phyloP scores from a whole-genome alignment of 2,113 vertebrate species.

The Sterrhoptilus dennistouni region DNA sequence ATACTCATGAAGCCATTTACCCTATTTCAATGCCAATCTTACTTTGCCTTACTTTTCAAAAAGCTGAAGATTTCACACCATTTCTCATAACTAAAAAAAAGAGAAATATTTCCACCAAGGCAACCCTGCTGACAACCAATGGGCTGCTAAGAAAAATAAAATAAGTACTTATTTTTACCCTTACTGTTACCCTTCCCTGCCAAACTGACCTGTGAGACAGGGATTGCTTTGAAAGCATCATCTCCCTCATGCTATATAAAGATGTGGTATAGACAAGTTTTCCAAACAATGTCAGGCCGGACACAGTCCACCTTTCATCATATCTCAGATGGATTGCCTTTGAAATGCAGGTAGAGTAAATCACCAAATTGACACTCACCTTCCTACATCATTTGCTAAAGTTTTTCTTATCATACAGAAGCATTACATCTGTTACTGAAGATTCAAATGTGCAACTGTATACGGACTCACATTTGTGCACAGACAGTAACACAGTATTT shows the following conservation, averaged over 20 bases:
- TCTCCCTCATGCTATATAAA: background rate
- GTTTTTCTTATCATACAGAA: background rate
- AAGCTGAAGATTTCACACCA: background rate
- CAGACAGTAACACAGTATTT: background rate
- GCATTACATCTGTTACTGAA: background rate
- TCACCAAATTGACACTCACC: background rate
- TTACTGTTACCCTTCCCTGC: background rate
- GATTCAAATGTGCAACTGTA: background rate
- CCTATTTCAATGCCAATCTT: background rate
- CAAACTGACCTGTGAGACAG: background rate
- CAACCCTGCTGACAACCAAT: background rate
- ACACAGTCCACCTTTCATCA: background rate
- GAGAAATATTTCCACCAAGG: background rate
- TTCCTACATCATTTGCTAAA: background rate
- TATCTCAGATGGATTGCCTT: slow-evolving; percentile 8
- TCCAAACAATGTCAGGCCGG: slow-evolving; percentile 5
- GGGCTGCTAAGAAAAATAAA: background rate
- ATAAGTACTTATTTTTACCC: background rate
- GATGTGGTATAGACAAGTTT: background rate
- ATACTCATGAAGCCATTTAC: background rate
- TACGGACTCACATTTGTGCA: background rate
- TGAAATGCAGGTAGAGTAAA: slow-evolving; percentile 23
- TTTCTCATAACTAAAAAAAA: background rate
- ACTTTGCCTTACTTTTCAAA: background rate
- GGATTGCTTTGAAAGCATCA: background rate